Evolutionary conservation across 2,797 vertebrate species (phyloP).

Genomic region (Xerus rutilus): DNA sequence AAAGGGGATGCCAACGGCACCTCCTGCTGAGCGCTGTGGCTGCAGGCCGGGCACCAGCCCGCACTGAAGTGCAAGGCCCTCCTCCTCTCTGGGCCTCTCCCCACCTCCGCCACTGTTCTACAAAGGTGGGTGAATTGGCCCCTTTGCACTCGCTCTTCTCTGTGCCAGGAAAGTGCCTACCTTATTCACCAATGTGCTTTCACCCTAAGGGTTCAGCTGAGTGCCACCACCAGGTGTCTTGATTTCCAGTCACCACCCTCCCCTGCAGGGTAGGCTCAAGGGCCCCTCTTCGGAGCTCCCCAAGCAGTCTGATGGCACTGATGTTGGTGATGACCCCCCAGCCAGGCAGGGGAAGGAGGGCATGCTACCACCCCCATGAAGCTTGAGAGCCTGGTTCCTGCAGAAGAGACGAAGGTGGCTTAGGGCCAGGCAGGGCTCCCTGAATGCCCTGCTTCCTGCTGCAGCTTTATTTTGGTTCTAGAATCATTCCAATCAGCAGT

Average conservation of each 20-base stretch:
- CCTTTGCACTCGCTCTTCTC: background rate
- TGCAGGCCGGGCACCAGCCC: background rate
- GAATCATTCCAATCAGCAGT: slow-evolving; percentile 65
- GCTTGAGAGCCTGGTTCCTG: background rate
- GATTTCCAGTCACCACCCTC: background rate
- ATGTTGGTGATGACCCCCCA: background rate
- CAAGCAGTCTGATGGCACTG: background rate
- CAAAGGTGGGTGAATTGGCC: background rate
- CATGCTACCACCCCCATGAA: background rate
- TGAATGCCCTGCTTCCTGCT: slow-evolving; percentile 16
- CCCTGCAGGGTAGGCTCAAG: background rate
- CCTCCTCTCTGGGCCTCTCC: background rate
- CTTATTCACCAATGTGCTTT: background rate
- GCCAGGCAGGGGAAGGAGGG: background rate
- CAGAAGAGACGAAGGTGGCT: background rate
- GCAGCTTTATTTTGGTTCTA: slow-evolving; percentile 79
- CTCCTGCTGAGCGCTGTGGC: background rate
- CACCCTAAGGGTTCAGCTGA: background rate
- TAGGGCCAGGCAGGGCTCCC: background rate
- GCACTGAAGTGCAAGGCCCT: background rate
- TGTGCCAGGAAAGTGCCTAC: background rate
- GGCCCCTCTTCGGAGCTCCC: background rate
- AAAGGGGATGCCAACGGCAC: background rate
- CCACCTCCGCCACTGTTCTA: background rate
- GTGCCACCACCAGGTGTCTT: background rate